These are phyloP conservation scores for Botia kubotai DNA, from an alignment of 2,797 vertebrate species.

Conservation along the genomic window DNA sequence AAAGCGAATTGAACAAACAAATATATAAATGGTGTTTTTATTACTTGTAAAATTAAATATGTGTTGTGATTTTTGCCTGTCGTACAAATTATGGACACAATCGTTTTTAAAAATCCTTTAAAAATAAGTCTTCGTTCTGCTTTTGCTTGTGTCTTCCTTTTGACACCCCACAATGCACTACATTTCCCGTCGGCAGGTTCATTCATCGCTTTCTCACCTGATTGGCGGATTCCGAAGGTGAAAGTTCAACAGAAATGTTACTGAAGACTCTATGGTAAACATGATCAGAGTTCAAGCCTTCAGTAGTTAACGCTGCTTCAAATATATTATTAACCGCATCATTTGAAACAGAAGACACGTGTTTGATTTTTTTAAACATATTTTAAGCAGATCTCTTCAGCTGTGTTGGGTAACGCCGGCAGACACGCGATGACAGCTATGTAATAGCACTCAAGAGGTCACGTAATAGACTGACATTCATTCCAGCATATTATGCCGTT, in stretches of 20 bases:
- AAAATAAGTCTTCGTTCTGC: neutral
- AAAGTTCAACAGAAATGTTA: conserved; percentile 54
- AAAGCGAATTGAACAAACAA: too few relatives aligned
- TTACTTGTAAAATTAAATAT: too few relatives aligned
- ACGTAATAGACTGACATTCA: neutral
- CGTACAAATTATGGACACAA: too few relatives aligned
- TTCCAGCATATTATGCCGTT: neutral
- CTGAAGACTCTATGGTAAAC: conserved; percentile 12
- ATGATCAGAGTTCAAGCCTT: neutral
- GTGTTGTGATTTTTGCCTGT: too few relatives aligned
- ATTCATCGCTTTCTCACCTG: neutral
- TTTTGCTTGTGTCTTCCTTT: neutral
- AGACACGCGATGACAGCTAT: neutral
- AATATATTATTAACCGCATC: neutral
- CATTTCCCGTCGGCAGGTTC: conserved; percentile 10
- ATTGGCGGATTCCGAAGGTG: conserved; percentile 54
- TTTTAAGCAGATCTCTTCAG: neutral
- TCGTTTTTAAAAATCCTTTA: too few relatives aligned
- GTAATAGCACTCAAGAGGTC: conserved; percentile 1
- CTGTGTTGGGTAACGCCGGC: conserved; percentile 23
- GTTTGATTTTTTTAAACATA: neutral
- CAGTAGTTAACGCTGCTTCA: neutral
- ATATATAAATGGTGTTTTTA: too few relatives aligned
- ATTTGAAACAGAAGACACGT: neutral
- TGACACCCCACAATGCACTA: neutral